Evolutionary conservation across 1,140 invertebrate genomes (phyloP), one percentile per base, ranked within the genome.

Genomic region (Phortica variegata): DNA sequence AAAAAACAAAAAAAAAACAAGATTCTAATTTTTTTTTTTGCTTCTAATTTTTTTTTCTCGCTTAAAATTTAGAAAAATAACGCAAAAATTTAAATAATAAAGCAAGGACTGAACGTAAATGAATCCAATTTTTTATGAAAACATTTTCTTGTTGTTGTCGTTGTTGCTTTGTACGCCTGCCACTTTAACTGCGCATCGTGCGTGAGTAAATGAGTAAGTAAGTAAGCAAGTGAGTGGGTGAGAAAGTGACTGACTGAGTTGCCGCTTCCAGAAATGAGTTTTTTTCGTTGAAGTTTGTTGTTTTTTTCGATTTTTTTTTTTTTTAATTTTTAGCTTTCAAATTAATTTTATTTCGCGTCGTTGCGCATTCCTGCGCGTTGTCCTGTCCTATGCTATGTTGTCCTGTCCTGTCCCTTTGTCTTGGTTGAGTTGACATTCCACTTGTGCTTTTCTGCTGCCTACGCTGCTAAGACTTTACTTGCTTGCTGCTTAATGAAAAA

Each of bases 101-200:
- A 69, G 65, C 58, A 65, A 68, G 62, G 60, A 58, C 56, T 13
- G 33, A 31, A 51, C 65, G 66, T 53, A 71, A 71, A 71, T 71
- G 66, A 72, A 66, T 71, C 68, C 68, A 71, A 71, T 71, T 72
- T 71, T 71, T 71, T 63, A 71, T 52, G 65, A 72, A 71, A 54
- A 54, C 53, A 56, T 52, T 47, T 46, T 47, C 53, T 52, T 32
- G 32, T 44, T 42, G n/a, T 2, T 21, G 31, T 37, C 31, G 36
- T 48, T 38, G 9, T 6, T 26, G 42, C 34, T 19, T 43, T 20
- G 33, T 29, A 31, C 33, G 19, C 26, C 56, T 33, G 47, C 47
- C 47, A 13, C 23, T 32, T 36, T 49, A 54, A 58, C 44, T 52
- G 48, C 52, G 31, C 34, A 53, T 45, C 47, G 34, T 42, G n/a